Percentiles rank a stretch among this genome's conserved stretches.
Conservation (phyloP, 2,888 invertebrate species). For the Plagodis pulveraria region DNA sequence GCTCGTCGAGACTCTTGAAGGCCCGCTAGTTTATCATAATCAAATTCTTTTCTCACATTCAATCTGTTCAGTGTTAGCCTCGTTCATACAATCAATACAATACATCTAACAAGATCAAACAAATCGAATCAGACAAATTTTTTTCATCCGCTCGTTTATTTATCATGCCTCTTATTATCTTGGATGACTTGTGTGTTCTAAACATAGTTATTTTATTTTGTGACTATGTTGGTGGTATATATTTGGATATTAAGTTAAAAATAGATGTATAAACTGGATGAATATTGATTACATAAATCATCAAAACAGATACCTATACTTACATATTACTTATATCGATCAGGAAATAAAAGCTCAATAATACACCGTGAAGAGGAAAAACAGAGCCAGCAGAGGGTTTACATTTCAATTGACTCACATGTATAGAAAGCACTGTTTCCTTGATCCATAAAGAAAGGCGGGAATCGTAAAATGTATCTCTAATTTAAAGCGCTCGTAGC, state of each 20-base stretch:
- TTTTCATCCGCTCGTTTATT: conserved; percentile 48
- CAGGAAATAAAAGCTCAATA: no score
- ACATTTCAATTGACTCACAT: no score
- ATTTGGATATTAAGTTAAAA: conserved; percentile 1
- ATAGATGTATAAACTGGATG: no score
- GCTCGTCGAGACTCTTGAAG: conserved; percentile 1
- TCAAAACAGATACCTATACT: no score
- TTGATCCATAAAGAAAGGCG: no score
- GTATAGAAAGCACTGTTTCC: no score
- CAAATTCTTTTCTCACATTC: conserved; percentile 27
- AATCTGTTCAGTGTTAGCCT: conserved; percentile 25
- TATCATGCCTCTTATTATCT: conserved; percentile 55
- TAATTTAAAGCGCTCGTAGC: no score
- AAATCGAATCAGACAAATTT: conserved; percentile 54
- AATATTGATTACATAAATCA: no score
- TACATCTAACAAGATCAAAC: conserved; percentile 52
- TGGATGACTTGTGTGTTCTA: conserved; percentile 59
- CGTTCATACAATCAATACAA: conserved; percentile 40
- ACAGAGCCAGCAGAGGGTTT: no score
- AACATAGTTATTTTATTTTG: conserved; percentile 29
- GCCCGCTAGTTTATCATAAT: conserved; percentile 23
- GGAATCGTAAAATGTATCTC: no score
- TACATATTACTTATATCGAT: no score
- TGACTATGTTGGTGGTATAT: conserved; percentile 5
- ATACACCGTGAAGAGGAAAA: no score